Conservation (phyloP, 2,888 invertebrate species). For the Brachynemurus nebulosus region DNA sequence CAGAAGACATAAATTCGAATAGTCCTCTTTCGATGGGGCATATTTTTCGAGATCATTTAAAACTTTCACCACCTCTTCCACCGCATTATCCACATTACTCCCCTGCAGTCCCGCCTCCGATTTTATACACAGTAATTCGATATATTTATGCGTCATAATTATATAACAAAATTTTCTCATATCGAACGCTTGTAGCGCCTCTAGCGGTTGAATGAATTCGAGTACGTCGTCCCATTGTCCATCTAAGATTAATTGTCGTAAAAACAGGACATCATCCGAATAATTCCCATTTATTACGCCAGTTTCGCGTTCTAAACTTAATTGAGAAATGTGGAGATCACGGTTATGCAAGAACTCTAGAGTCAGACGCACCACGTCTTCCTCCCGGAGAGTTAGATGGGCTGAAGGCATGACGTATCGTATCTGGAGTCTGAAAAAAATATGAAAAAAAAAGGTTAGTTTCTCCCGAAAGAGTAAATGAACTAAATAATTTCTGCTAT, state of each 20-base stretch:
- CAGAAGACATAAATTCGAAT: slow-evolving; percentile 80
- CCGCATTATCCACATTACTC: slow-evolving; percentile 79
- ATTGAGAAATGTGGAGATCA: slow-evolving; percentile 80
- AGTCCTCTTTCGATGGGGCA: slow-evolving; percentile 85
- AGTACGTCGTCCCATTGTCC: slow-evolving; percentile 97
- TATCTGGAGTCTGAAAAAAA: slow-evolving; percentile 23
- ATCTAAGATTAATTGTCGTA: slow-evolving; percentile 87
- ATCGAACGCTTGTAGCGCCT: slow-evolving; percentile 69
- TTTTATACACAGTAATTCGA: slow-evolving; percentile 85
- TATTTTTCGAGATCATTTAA: slow-evolving; percentile 78
- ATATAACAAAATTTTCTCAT: slow-evolving; percentile 72
- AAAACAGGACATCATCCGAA: slow-evolving; percentile 86
- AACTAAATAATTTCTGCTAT: no score
- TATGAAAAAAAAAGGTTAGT: background rate
- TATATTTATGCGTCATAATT: slow-evolving; percentile 84
- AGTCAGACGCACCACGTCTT: slow-evolving; percentile 74
- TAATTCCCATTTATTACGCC: slow-evolving; percentile 88
- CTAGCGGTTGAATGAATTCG: slow-evolving; percentile 89
- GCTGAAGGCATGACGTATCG: slow-evolving; percentile 63
- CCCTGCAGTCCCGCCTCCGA: slow-evolving; percentile 73
- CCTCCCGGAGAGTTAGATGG: slow-evolving; percentile 72
- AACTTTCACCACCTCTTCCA: slow-evolving; percentile 87
- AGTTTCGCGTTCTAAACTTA: slow-evolving; percentile 86
- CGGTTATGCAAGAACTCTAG: slow-evolving; percentile 80
- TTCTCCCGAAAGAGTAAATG: no score